Evolutionary conservation across 1,140 invertebrate genomes (phyloP).

Genomic region (Euwallacea similis): DNA sequence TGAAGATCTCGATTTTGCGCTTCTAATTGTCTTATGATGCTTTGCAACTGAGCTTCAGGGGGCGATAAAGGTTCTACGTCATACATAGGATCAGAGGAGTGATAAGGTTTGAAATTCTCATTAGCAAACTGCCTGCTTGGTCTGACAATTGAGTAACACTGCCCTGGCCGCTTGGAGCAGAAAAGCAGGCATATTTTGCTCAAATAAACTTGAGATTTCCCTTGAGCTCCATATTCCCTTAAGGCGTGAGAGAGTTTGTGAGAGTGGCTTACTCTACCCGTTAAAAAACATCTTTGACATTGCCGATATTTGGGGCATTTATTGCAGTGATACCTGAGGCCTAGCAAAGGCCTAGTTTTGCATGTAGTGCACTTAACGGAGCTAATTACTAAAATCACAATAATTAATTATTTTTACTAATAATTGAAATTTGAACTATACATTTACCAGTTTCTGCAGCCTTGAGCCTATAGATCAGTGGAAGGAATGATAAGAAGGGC

Average conservation of each 20-base stretch:
- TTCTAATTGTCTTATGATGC: slow-evolving; percentile 65
- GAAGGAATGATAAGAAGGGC: slow-evolving; percentile 60
- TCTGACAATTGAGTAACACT: slow-evolving; percentile 1
- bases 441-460: slow-evolving; percentile 56
- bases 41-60: slow-evolving; percentile 58
- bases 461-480: slow-evolving; percentile 58
- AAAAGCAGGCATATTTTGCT: slow-evolving; percentile 9
- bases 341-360: slow-evolving; percentile 57
- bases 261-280: slow-evolving; percentile 64
- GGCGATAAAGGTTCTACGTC: slow-evolving; percentile 44
- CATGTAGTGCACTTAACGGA: slow-evolving; percentile 58
- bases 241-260: slow-evolving; percentile 74
- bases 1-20: slow-evolving; percentile 58
- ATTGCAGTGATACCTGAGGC: slow-evolving; percentile 68
- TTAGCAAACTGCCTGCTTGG: slow-evolving; percentile 13
- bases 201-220: slow-evolving; percentile 16
- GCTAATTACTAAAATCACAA: slow-evolving; percentile 55
- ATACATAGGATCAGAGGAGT: slow-evolving; percentile 14
- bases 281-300: slow-evolving; percentile 78
- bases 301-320: slow-evolving; percentile 73
- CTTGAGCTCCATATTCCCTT: slow-evolving; percentile 67
- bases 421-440: neutral
- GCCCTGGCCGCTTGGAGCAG: neutral
- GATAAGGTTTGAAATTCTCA: slow-evolving; percentile 6
- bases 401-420: neutral